Conservation (phyloP, 2,797 vertebrate genomes). For the Micropoecilia bifurca region DNA sequence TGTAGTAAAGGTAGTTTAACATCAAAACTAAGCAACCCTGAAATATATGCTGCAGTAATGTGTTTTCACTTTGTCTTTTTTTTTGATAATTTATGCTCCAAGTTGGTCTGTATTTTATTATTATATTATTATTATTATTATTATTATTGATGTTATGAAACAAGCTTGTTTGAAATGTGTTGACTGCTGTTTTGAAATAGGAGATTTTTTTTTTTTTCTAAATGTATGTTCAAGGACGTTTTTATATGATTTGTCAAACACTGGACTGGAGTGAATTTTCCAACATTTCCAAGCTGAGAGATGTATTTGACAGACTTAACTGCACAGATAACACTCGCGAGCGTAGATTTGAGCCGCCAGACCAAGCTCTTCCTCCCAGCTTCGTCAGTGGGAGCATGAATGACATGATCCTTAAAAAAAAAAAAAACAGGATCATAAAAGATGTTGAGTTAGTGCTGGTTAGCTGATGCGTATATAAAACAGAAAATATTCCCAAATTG, state of each 20-base stretch:
- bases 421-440: constrained; percentile 22
- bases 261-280: constrained; percentile 95
- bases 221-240: constrained; percentile 84
- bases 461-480: constrained; percentile 46
- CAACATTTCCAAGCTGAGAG: constrained; percentile 82
- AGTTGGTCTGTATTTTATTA: constrained; percentile 88
- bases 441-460: constrained; percentile 54
- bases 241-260: constrained; percentile 99
- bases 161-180: constrained; percentile 95
- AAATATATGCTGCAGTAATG: constrained; percentile 99
- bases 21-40: constrained; percentile 89
- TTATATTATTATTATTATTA: constrained; percentile 83
- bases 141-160: constrained; percentile 89
- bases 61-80: constrained; percentile 84
- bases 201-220: constrained; percentile 72
- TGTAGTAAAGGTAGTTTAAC: constrained; percentile 87
- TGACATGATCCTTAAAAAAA: constrained; percentile 54
- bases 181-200: constrained; percentile 99
- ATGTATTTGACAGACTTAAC: constrained; percentile 80
- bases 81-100: constrained; percentile 89
- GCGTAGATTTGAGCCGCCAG: constrained; percentile 62
- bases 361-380: constrained; percentile 55
- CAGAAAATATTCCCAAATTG: constrained; percentile 63
- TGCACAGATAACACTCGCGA: constrained; percentile 74
- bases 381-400: constrained; percentile 46